Evolutionary conservation across 2,797 vertebrate genomes (phyloP), one percentile per base, ranked within the genome.

Genomic region (Neosalanx taihuensis): DNA sequence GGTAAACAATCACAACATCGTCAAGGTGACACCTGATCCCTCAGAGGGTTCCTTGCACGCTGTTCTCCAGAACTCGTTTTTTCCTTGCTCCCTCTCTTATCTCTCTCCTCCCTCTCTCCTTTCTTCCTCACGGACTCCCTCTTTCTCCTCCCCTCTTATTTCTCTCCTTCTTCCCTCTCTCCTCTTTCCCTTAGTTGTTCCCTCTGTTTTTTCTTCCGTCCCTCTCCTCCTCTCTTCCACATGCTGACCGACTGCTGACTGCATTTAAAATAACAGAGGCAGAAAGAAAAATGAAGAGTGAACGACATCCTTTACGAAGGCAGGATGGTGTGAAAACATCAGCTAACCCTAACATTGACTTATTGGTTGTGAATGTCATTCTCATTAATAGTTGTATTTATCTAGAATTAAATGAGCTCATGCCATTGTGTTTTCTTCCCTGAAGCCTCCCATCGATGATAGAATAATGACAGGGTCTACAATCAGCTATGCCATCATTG

Each of bases 1-100:
- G 37, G 37, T 66, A 41, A 65, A 69, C 82, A 59, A 65, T 41
- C 49, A 62, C 12, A 51, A 73, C 62, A 61, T 70, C 65, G 71
- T 35, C 72, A 71, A 75, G 80, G 71, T 71, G 80, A 79, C 80
- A 73, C 13, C 6, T 3, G 41, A 49, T 72, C 75, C 20, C 59
- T 73, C 70, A 67, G 2, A 64, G 18, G n/a, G 53, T 58, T 65
- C 49, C 49, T 23, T 4, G 71, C 75, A 63, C 1, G 37, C 65
- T 37, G 76, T 66, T 63, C 35, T 26, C 64, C 61, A 53, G 3
- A 69, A 79, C 67, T 75, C 72, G 72, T 69, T 70, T 72, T 72
- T 64, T 17, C 61, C 68, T 49, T 53, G 72, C 68, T 72, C 68
- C 20, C 67, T 35, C 69, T 76, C 73, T 72, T 26, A 0, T 33